Conservation (phyloP, 1,140 invertebrate genomes). For the Oncopeltus fasciatus region DNA sequence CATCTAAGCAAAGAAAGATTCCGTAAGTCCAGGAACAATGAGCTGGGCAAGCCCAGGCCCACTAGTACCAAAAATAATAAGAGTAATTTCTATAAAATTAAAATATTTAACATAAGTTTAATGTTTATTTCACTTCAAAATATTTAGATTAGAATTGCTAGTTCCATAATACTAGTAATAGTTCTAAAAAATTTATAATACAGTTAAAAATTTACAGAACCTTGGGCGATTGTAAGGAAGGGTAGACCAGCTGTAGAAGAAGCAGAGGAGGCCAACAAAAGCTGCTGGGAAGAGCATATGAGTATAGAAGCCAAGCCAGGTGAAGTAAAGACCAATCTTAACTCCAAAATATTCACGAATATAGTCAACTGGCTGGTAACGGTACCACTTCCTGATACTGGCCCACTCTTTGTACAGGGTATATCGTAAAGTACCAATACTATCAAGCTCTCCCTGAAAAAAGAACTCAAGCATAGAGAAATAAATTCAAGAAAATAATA, state of each 20-base stretch:
- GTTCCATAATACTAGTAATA: too few species aligned
- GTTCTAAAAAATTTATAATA: too few species aligned
- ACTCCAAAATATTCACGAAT: slow-evolving; percentile 80
- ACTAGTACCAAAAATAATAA: too few species aligned
- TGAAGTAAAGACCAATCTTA: slow-evolving; percentile 85
- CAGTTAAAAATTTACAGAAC: slow-evolving; percentile 29
- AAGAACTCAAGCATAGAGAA: slow-evolving; percentile 28
- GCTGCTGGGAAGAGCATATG: slow-evolving; percentile 76
- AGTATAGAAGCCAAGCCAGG: slow-evolving; percentile 94
- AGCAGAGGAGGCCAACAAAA: slow-evolving; percentile 64
- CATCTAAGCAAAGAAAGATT: too few species aligned
- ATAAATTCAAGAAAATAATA: background rate
- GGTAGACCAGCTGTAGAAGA: slow-evolving; percentile 64
- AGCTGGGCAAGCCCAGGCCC: too few species aligned
- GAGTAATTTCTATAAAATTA: too few species aligned
- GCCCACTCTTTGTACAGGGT: slow-evolving; percentile 77
- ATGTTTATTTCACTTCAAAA: too few species aligned
- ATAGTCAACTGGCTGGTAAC: slow-evolving; percentile 77
- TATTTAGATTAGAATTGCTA: too few species aligned
- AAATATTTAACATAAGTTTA: too few species aligned
- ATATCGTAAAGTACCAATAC: slow-evolving; percentile 53
- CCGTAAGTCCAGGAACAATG: too few species aligned
- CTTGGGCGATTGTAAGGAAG: slow-evolving; percentile 55
- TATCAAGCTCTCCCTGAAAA: slow-evolving; percentile 52
- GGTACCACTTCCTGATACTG: slow-evolving; percentile 58